Conservation (phyloP, 1,140 invertebrate species). For the Orchesella cincta region DNA sequence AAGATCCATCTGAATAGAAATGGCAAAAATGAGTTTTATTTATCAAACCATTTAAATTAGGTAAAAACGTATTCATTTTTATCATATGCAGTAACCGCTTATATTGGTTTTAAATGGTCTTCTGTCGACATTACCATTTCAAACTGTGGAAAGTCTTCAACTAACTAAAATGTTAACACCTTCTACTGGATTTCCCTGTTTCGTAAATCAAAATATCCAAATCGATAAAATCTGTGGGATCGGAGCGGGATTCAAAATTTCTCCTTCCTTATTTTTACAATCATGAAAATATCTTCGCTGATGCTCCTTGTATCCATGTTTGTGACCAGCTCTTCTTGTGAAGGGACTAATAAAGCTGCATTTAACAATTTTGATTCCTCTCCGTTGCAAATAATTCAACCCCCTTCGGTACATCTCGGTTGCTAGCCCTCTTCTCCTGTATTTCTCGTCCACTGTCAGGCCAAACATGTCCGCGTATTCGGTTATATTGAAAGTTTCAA, state of each 20-base stretch:
- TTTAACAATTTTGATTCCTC: constrained; percentile 6
- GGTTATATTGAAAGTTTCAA: background rate
- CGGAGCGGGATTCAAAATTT: constrained; percentile 17
- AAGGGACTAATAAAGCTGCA: background rate
- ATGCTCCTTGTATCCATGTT: constrained; percentile 5
- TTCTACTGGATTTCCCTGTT: too few relatives aligned
- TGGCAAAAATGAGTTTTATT: too few relatives aligned
- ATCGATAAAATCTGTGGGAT: constrained; percentile 1
- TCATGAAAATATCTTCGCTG: background rate
- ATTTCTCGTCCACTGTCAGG: background rate
- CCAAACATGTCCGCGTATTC: constrained; percentile 23
- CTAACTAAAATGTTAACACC: too few relatives aligned
- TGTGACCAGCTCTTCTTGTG: background rate
- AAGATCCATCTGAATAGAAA: too few relatives aligned
- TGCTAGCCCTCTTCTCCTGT: background rate
- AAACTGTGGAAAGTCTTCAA: too few relatives aligned
- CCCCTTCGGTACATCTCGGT: constrained; percentile 1
- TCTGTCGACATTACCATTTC: too few relatives aligned
- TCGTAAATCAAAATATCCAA: background rate
- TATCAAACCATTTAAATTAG: too few relatives aligned
- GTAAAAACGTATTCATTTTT: too few relatives aligned
- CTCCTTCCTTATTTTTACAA: background rate
- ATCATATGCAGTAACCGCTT: too few relatives aligned
- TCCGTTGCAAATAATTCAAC: background rate
- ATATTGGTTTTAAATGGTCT: too few relatives aligned